Base-by-base conservation (phyloP, 1,140 invertebrate species). In the Vollenhovia emeryi region DNA sequence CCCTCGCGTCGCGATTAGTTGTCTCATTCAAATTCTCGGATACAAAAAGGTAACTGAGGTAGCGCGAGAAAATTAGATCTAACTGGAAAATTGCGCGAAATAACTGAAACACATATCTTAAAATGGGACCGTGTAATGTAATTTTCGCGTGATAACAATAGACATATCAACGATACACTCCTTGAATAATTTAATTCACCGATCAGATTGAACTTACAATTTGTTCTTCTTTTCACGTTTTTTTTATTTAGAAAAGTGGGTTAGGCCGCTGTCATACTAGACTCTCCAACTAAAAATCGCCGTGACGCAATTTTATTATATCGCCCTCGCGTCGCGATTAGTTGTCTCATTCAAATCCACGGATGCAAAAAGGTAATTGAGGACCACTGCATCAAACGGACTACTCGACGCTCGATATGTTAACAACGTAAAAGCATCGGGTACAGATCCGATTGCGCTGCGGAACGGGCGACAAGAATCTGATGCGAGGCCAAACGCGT, bases 401-500 rank as follows among this genome's bases (percentile, higher is more conserved):
- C n/a, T 18, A 66, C 18, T 50, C 9, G 18, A 43, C n/a, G 11
- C 15, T 40, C 50, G 50, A 82, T 71, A 82, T 71, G 66, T 71
- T 82, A 82, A 82, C 78, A 71, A 82, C 78, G 50, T 55, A 71
- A 27, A 40, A 71, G n/a, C 66, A 82, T 82, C 78, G n/a, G 48
- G 50, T 57, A 13, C 78, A 69, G 78, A 71, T 82, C 50, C 78
- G 78, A 82, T 82, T 82, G 66, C 78, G 27, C 24, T 21, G 78
- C 15, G 52, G 30, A 73, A 13, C n/a, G n/a, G 48, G 36, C 78
- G 66, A 82, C 66, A 57, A 40, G 50, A 71, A 82, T 82, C 78
- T 82, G 78, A 82, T 71, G 78, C 66, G 50, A 57, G 52, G 66
- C 78, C 78, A 82, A 82, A 71, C 66, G 78, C 66, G 66, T 82